These are phyloP conservation scores for Chlorops oryzae DNA, from an alignment of 1,140 invertebrate genomes.

Conservation along the genomic window DNA sequence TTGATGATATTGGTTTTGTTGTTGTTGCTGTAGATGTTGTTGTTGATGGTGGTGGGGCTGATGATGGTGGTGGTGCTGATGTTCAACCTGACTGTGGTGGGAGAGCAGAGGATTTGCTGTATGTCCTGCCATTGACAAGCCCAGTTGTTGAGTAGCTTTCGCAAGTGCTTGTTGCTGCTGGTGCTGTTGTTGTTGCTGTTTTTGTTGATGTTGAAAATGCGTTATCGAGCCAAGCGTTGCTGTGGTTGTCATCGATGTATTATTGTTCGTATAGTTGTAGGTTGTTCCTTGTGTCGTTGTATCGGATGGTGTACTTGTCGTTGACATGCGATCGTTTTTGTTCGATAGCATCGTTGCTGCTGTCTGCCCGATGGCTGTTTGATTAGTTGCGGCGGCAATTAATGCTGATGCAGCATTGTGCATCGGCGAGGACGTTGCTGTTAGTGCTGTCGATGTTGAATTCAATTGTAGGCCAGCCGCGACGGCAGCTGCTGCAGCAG, in stretches of 20 bases:
- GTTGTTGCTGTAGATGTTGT: constrained; percentile 27
- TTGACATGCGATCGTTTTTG: constrained; percentile 13
- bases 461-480: no score
- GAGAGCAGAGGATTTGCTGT: no score
- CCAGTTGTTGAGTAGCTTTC: no score
- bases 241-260: constrained; percentile 20
- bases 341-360: constrained; percentile 11
- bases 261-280: constrained; percentile 13
- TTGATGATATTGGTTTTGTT: constrained; percentile 30
- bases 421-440: constrained; percentile 36
- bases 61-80: no score
- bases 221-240: constrained; percentile 31
- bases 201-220: constrained; percentile 28
- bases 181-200: constrained; percentile 35
- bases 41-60: constrained; percentile 30
- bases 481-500: constrained; percentile 15
- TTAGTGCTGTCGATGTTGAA: constrained; percentile 22
- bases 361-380: constrained; percentile 24
- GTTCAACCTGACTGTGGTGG: no score
- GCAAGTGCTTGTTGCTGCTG: constrained; percentile 24
- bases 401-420: constrained; percentile 44
- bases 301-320: constrained; percentile 46
- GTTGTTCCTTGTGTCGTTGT: constrained; percentile 46
- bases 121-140: no score
- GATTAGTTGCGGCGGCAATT: constrained; percentile 35